Conservation (phyloP, 1,140 invertebrate species). For the Glomeris maerens region DNA sequence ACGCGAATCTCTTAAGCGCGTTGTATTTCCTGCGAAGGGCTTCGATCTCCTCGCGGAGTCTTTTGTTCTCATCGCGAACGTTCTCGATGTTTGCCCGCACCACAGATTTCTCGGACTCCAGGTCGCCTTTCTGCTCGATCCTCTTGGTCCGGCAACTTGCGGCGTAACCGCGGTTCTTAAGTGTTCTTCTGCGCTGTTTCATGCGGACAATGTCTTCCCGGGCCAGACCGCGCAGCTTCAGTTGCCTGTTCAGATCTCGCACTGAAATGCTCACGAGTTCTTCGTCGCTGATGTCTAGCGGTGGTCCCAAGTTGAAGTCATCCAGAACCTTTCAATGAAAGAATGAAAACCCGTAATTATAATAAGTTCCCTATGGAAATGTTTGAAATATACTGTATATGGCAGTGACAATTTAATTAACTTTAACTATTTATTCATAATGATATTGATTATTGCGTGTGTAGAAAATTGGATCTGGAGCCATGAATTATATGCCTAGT, state of each 20-base stretch:
- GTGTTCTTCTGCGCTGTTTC: conserved; percentile 74
- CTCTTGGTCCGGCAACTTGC: conserved; percentile 83
- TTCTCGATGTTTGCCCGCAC: conserved; percentile 72
- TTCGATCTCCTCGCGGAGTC: conserved; percentile 59
- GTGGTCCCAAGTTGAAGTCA: no score
- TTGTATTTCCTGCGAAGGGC: conserved; percentile 62
- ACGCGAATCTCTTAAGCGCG: conserved; percentile 67
- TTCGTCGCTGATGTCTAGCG: conserved; percentile 71
- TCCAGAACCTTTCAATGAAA: no score
- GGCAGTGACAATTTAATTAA: no score
- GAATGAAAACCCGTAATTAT: no score
- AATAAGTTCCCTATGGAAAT: no score
- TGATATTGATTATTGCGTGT: no score
- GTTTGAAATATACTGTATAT: no score
- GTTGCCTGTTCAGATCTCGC: conserved; percentile 69
- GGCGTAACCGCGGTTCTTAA: conserved; percentile 86
- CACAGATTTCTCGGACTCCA: conserved; percentile 73
- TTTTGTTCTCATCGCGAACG: conserved; percentile 61
- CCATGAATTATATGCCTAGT: no score
- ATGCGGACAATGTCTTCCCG: conserved; percentile 76
- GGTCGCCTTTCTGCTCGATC: conserved; percentile 79
- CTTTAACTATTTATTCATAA: no score
- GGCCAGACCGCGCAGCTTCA: conserved; percentile 68
- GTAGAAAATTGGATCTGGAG: no score
- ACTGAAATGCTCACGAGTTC: conserved; percentile 80